Percentiles rank a stretch among this genome's conserved stretches.
Conservation (phyloP, 2,113 vertebrate species). For the Tragelaphus strepsiceros region DNA sequence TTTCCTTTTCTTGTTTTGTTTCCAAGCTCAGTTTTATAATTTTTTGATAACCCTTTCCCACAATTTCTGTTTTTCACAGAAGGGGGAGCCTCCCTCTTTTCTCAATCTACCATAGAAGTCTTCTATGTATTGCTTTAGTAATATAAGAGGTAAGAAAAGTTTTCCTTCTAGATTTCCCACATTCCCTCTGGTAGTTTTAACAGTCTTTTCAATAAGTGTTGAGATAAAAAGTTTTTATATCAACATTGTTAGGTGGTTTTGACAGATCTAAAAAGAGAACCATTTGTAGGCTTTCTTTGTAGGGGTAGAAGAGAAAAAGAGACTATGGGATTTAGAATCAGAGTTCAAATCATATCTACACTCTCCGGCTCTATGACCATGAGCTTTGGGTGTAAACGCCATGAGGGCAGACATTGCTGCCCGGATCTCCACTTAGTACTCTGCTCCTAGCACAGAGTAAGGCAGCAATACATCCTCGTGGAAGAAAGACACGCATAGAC, state of each 20-base stretch:
- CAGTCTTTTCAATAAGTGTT: neutral
- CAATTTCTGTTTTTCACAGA: neutral
- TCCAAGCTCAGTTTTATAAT: neutral
- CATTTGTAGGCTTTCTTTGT: neutral
- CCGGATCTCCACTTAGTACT: neutral
- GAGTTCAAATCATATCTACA: neutral
- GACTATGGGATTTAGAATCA: neutral
- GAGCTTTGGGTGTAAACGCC: neutral
- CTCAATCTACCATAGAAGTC: neutral
- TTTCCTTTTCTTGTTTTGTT: neutral
- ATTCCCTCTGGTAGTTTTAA: neutral
- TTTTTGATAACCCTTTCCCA: neutral
- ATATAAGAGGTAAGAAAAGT: neutral
- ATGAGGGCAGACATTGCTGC: neutral
- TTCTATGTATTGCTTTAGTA: neutral
- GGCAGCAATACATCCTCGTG: neutral
- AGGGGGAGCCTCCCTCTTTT: neutral
- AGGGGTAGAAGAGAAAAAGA: neutral
- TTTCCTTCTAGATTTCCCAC: neutral
- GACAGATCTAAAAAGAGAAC: neutral
- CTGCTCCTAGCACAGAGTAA: neutral
- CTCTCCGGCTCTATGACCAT: too few species aligned
- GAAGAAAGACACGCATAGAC: neutral
- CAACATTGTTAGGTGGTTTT: neutral
- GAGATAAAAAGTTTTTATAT: slow-evolving; percentile 13